These are phyloP conservation scores for Cochlearius cochlearius DNA, from an alignment of 2,113 vertebrate species.

Conservation along the genomic window DNA sequence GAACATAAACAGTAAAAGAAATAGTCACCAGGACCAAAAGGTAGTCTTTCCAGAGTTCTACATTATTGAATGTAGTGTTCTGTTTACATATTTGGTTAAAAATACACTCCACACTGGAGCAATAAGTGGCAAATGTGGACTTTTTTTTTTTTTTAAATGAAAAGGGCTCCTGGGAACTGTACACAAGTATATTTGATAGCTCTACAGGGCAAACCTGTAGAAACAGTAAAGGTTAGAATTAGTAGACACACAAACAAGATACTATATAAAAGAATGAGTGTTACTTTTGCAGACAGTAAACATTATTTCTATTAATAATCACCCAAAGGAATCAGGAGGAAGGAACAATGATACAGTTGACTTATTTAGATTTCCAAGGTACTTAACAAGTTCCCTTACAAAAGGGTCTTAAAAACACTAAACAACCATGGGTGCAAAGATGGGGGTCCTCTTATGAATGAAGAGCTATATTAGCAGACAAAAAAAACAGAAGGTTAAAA, in stretches of 20 bases:
- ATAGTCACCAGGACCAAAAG: not conserved
- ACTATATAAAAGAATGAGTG: not conserved
- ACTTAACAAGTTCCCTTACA: not conserved
- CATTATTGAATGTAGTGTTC: not conserved
- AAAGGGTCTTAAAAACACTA: not conserved
- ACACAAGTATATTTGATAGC: not conserved
- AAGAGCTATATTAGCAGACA: not conserved
- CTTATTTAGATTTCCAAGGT: not conserved
- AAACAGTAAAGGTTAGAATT: not conserved
- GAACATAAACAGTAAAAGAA: not conserved
- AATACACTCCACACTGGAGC: not conserved
- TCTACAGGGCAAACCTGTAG: not conserved
- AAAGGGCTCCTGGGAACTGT: not conserved
- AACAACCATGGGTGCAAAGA: not conserved
- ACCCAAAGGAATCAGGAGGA: not conserved
- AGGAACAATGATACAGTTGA: not conserved
- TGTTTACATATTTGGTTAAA: not conserved
- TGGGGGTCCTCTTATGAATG: not conserved
- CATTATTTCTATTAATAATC: not conserved
- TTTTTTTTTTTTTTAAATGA: not conserved
- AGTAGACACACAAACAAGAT: not conserved
- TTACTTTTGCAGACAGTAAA: not conserved
- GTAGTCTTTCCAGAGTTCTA: not conserved
- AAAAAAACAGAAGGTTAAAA: not conserved
- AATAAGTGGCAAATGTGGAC: rapidly evolving